Conservation (phyloP, 2,113 vertebrate species). For the Antigone vipio region DNA sequence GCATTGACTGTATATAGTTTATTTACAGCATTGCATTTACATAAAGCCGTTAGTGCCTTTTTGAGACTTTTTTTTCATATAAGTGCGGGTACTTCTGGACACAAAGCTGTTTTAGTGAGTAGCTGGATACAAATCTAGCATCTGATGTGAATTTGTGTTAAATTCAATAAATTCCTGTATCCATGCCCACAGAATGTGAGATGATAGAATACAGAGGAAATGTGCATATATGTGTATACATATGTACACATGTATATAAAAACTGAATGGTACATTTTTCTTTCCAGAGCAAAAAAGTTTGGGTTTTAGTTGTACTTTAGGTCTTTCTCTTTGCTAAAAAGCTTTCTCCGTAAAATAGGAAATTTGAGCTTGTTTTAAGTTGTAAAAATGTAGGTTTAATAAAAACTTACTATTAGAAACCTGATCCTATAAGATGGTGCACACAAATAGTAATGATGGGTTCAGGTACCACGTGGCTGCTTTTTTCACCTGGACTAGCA, state of each 20-base stretch:
- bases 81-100: neutral
- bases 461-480: neutral
- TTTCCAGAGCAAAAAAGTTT: neutral
- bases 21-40: neutral
- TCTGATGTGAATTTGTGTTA: neutral
- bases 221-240: fast-evolving
- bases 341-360: fast-evolving
- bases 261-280: neutral
- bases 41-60: neutral
- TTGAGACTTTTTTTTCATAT: neutral
- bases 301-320: neutral
- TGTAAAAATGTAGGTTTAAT: neutral
- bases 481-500: neutral
- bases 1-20: neutral
- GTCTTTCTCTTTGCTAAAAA: neutral
- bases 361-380: neutral
- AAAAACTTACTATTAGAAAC: neutral
- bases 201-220: neutral
- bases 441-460: neutral
- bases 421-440: neutral
- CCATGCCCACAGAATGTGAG: neutral
- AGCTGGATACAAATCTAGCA: neutral
- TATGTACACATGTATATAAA: neutral
- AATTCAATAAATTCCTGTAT: neutral
- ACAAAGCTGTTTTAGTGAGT: neutral